Percentiles rank a stretch among this genome's conserved stretches.
Evolutionary conservation across 2,797 vertebrate genomes (phyloP).

Genomic region (Chromobotia macracanthus): DNA sequence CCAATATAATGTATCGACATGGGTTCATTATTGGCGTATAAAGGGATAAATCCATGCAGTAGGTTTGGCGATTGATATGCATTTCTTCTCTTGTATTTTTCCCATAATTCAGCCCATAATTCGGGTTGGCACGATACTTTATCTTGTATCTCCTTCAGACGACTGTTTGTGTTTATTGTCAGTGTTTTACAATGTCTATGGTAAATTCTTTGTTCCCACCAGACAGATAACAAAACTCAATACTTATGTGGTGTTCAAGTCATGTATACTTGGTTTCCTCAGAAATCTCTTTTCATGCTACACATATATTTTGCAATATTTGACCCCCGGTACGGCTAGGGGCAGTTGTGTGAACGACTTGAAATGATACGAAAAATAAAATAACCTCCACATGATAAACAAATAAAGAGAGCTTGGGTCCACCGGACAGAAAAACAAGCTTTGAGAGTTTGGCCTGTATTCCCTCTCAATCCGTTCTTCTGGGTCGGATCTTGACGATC

Average conservation of each 20-base stretch:
- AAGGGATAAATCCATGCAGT: slow-evolving; percentile 49
- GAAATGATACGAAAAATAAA: slow-evolving; percentile 56
- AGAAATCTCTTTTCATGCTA: slow-evolving; percentile 66
- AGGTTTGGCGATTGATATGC: slow-evolving; percentile 56
- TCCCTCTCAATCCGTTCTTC: slow-evolving; percentile 37
- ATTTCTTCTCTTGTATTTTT: slow-evolving; percentile 32
- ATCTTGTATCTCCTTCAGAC: slow-evolving; percentile 21
- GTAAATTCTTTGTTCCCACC: slow-evolving; percentile 30
- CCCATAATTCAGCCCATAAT: slow-evolving; percentile 1
- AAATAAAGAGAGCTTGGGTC: slow-evolving; percentile 41
- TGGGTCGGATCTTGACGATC: not conserved
- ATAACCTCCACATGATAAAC: slow-evolving; percentile 36
- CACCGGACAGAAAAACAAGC: slow-evolving; percentile 31
- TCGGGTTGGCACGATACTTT: slow-evolving; percentile 6
- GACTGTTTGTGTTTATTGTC: slow-evolving; percentile 18
- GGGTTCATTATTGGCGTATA: slow-evolving; percentile 36
- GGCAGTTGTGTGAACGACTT: slow-evolving; percentile 29
- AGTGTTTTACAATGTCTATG: slow-evolving; percentile 42
- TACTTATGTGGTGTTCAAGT: slow-evolving; percentile 45
- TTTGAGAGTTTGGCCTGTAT: slow-evolving; percentile 38
- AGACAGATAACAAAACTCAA: slow-evolving; percentile 46
- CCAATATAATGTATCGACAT: slow-evolving; percentile 27
- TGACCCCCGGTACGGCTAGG: slow-evolving; percentile 30
- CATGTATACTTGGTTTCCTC: slow-evolving; percentile 43
- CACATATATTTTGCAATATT: slow-evolving; percentile 53